Evolutionary conservation across 2,888 invertebrate genomes (phyloP).

Genomic region (Charanyca ferruginea): DNA sequence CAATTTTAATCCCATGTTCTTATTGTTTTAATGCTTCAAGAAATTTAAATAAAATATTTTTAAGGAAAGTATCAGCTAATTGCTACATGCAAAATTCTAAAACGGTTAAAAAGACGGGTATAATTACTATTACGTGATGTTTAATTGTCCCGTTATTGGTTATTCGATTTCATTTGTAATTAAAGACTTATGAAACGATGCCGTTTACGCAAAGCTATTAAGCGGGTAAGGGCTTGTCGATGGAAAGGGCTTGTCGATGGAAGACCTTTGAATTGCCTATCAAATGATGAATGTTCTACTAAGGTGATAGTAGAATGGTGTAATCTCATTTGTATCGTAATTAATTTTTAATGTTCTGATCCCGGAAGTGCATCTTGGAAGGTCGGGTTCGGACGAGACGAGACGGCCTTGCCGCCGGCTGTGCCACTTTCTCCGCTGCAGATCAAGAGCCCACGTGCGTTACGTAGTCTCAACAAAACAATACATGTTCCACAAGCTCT

Average conservation of each 20-base stretch:
- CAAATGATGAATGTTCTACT: constrained; percentile 31
- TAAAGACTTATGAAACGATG: constrained; percentile 64
- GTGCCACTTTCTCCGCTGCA: constrained; percentile 87
- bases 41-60: constrained; percentile 26
- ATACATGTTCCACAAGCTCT: constrained; percentile 78
- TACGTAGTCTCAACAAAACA: constrained; percentile 80
- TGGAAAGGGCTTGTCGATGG: constrained; percentile 66
- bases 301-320: constrained; percentile 6
- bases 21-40: not conserved
- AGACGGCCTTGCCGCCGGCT: constrained; percentile 88
- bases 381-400: constrained; percentile 85
- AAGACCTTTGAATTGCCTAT: constrained; percentile 61
- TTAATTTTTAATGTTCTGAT: constrained; percentile 68
- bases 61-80: constrained; percentile 32
- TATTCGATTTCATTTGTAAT: constrained; percentile 69
- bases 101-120: constrained; percentile 55
- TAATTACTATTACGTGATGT: constrained; percentile 57
- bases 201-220: constrained; percentile 73
- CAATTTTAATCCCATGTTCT: not conserved
- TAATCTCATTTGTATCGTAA: constrained; percentile 18
- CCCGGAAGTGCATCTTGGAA: constrained; percentile 84
- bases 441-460: constrained; percentile 83
- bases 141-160: constrained; percentile 50
- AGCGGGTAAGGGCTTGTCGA: constrained; percentile 69
- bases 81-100: constrained; percentile 37